Evolutionary conservation across 2,797 vertebrate genomes (phyloP), one percentile per base, ranked within the genome.

Genomic region (Cercopithecus petaurista): DNA sequence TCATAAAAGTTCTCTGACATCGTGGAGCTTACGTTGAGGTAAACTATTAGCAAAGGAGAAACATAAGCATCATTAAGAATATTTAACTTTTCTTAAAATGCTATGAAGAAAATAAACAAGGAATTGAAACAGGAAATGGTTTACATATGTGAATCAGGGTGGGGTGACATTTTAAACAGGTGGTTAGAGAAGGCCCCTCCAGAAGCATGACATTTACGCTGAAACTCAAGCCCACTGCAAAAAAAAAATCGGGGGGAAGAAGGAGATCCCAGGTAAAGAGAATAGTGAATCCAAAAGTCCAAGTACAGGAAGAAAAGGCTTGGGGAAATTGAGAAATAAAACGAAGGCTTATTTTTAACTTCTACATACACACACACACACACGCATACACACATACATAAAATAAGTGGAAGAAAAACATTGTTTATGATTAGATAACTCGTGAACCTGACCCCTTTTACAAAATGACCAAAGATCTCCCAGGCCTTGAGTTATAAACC

Each of bases 1-100:
- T 46, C 46, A 87, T 61, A 75, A 95, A 89, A 48, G 10, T 30
- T 76, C 26, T 76, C 73, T 19, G 46, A 93, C 6, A 59, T 80
- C 30, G 41, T 24, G 13, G 36, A 55, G 4, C 36, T 84, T 33
- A 81, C 4, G 14, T 0, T 36, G 59, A 13, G 59, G 4, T 9
- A 77, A 91, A 22, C 1, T 70, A 41, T 50, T 17, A 88, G 41
- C 36, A 81, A 90, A 64, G 36, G 33, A 77, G 26, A 46, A 86
- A 81, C 21, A 76, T 0, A 83, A 1, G 8, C 26, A 57, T 11
- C 48, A 72, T 81, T 26, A 81, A 13, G n/a, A 33, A 30, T 86
- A 92, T 57, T 96, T 96, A 92, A 83, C 90, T 94, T 95, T 96
- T 86, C 50, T 7, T 33, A 92, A 97, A 82, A 80, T 80, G 67